Evolutionary conservation across 2,797 vertebrate species (phyloP), one percentile per base, ranked within the genome.

Genomic region (Helostoma temminkii): DNA sequence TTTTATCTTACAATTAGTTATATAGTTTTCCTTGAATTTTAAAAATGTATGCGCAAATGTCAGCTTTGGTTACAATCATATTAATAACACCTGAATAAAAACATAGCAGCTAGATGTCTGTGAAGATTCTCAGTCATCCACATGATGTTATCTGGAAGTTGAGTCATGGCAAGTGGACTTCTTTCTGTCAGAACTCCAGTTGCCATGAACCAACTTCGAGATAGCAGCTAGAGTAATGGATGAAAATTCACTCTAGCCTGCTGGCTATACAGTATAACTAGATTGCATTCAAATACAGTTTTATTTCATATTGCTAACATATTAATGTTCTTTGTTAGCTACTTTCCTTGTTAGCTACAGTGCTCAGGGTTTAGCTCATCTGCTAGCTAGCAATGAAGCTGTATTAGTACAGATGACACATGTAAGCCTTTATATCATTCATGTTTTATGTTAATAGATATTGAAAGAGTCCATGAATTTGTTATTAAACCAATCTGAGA

Each of bases 1-100:
- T 52, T 46, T 48, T 50, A 50, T 18, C 28, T 66, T n/a, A 46
- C 19, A 19, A 2, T 34, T 59, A 18, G 8, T 18, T 32, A 1
- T 22, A 9, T 6, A 3, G 1, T 30, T 28, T 46, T 41, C 8
- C 6, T 47, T 32, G 0, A 18, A 28, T n/a, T 54, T 46, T 5
- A 15, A 26, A 45, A 16, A n/a, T 25, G 21, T 26, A 48, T 41
- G 42, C 47, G 25, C n/a, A 68, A 39, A 42, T 43, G 9, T 57
- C 14, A 34, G 32, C 42, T 81, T 79, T 74, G 66, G 63, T 67
- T 76, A 30, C 49, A 72, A 42, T 52, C 0, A 12, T 22, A 26
- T 0, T 36, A 55, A 32, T 37, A 26, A 76, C 28, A n/a, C 30
- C 22, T 50, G 24, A 52, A 68, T 37, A 47, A 41, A n/a, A 62